phyloP scores from a whole-genome alignment of 2,888 invertebrate genomes.

The Tenthredo distinguenda region DNA sequence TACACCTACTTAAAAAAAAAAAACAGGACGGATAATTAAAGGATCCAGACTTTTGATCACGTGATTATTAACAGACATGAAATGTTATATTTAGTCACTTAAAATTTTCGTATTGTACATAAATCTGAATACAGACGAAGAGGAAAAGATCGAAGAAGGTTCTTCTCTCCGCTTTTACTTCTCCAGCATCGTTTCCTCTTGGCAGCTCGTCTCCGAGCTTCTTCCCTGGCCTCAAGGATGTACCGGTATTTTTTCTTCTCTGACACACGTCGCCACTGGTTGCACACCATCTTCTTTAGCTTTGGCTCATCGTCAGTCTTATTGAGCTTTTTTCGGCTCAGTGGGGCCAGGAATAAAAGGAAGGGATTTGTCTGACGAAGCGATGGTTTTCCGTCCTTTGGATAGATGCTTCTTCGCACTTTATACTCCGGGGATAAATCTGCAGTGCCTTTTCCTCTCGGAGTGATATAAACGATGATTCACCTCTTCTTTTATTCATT shows the following conservation, averaged over 20 bases:
- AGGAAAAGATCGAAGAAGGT: not conserved
- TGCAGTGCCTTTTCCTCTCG: not conserved
- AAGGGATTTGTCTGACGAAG: constrained; percentile 36
- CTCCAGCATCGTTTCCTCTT: constrained; percentile 27
- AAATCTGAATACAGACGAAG: not conserved
- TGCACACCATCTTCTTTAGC: constrained; percentile 13
- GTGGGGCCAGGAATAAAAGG: not conserved
- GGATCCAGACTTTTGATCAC: too few species aligned
- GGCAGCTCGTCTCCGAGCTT: constrained; percentile 17
- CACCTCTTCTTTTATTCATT: not conserved
- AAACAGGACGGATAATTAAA: not conserved
- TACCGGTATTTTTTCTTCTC: constrained; percentile 25
- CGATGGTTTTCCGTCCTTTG: not conserved
- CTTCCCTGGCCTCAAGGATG: constrained; percentile 4
- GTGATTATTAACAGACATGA: too few species aligned
- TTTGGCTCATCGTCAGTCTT: not conserved
- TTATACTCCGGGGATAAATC: not conserved
- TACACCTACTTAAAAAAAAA: not conserved
- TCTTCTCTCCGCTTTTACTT: not conserved
- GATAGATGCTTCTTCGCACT: not conserved
- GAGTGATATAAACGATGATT: not conserved
- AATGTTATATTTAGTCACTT: not conserved
- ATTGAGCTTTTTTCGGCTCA: not conserved
- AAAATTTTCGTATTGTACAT: not conserved
- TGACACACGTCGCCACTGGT: constrained; percentile 33